Evolutionary conservation across 2,113 vertebrate genomes (phyloP).

Genomic region (Brienomyrus longianalis): DNA sequence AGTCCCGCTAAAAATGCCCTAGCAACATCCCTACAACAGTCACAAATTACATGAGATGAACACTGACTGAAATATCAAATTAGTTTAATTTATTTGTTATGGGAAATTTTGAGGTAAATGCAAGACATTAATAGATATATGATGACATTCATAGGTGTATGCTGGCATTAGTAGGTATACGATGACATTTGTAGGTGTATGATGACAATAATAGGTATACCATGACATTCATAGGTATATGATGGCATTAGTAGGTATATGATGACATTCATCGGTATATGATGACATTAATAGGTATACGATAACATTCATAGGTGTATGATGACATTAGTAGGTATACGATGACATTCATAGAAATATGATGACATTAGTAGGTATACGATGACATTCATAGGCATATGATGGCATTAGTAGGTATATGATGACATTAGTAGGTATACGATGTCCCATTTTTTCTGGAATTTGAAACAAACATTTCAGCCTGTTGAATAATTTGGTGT

Average conservation of each 20-base stretch:
- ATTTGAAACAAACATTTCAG: neutral
- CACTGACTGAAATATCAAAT: neutral
- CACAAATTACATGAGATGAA: neutral
- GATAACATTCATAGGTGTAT: neutral
- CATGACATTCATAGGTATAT: too few relatives aligned
- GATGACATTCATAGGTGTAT: too few relatives aligned
- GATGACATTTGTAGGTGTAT: too few relatives aligned
- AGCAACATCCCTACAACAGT: neutral
- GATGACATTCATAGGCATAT: too few relatives aligned
- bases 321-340: neutral
- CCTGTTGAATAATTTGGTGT: slow-evolving; percentile 50
- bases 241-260: too few relatives aligned
- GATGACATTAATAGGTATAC: neutral
- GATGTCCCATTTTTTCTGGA: neutral
- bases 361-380: too few relatives aligned
- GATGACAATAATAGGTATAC: neutral
- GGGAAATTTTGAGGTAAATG: neutral
- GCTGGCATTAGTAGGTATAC: too few relatives aligned
- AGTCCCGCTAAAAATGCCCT: neutral
- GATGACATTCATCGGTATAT: too few relatives aligned
- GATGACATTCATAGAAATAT: too few relatives aligned
- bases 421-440: neutral
- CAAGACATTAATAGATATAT: neutral
- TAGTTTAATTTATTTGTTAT: neutral
- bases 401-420: too few relatives aligned